Conservation (phyloP, 2,888 invertebrate genomes). For the Zootermopsis nevadensis region DNA sequence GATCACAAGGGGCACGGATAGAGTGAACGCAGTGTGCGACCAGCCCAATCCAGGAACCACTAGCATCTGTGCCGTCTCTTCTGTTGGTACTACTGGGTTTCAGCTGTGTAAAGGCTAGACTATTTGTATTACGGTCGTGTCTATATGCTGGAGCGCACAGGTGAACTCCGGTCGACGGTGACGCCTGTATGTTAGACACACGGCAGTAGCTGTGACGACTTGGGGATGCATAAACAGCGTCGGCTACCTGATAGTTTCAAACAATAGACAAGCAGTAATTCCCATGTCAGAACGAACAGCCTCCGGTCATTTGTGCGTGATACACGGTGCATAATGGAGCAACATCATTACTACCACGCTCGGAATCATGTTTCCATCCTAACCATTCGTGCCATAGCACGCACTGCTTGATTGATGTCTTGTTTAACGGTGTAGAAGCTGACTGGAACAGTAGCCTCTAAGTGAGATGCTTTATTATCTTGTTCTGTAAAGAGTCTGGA, state of each 20-base stretch:
- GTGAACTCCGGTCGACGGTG: background rate
- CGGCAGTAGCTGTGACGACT: background rate
- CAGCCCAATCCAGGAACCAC: background rate
- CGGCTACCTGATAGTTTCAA: conserved; percentile 23
- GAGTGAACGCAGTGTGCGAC: background rate
- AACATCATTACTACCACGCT: background rate
- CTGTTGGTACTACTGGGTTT: background rate
- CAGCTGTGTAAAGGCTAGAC: background rate
- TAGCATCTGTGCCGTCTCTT: background rate
- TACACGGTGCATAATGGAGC: conserved; percentile 7
- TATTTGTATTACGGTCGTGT: background rate
- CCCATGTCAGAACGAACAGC: background rate
- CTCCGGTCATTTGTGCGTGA: conserved; percentile 5
- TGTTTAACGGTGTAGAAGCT: background rate
- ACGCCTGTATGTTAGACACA: background rate
- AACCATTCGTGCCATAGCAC: background rate
- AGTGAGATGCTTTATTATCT: background rate
- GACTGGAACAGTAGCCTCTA: background rate
- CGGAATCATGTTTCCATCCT: background rate
- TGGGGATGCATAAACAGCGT: background rate
- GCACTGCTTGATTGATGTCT: background rate
- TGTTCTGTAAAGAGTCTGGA: too few relatives aligned
- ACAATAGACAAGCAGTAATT: conserved; percentile 18
- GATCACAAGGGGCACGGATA: too few relatives aligned
- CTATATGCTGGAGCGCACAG: background rate